phyloP scores from a whole-genome alignment of 2,797 vertebrate genomes.

The Gymnoscopelus microlampas region DNA sequence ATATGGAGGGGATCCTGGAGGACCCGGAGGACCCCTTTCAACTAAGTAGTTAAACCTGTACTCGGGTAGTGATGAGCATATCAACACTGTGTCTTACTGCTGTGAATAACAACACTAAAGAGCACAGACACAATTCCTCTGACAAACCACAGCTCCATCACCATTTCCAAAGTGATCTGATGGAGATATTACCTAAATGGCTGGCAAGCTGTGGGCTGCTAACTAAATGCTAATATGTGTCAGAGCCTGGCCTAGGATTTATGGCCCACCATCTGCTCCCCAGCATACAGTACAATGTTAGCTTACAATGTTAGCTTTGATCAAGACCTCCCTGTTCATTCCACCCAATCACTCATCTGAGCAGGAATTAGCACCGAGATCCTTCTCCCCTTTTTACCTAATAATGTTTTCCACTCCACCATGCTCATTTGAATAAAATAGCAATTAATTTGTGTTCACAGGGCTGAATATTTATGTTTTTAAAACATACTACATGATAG shows the following conservation, averaged over 20 bases:
- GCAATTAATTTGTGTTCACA: conserved; percentile 68
- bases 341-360: conserved; percentile 81
- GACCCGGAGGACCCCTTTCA: too few relatives aligned
- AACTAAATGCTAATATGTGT: conserved; percentile 87
- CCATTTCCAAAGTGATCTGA: conserved; percentile 84
- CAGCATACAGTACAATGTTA: conserved; percentile 84
- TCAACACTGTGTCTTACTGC: conserved; percentile 62
- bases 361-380: conserved; percentile 75
- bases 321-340: conserved; percentile 84
- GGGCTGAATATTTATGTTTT: conserved; percentile 65
- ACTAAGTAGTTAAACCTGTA: conserved; percentile 40
- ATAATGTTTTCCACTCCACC: conserved; percentile 62
- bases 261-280: conserved; percentile 86
- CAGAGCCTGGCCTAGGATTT: conserved; percentile 82
- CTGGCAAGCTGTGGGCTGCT: conserved; percentile 84
- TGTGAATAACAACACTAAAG: conserved; percentile 61
- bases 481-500: conserved; percentile 48
- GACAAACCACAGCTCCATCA: conserved; percentile 78
- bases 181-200: conserved; percentile 87
- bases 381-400: conserved; percentile 62
- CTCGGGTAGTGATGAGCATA: conserved; percentile 54
- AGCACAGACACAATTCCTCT: conserved; percentile 61
- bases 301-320: conserved; percentile 86
- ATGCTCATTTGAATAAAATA: conserved; percentile 67
- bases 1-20: neutral